These are phyloP conservation scores for Platygyra sinensis DNA, from an alignment of 64 coral and sea anemone species.

Conservation along the genomic window DNA sequence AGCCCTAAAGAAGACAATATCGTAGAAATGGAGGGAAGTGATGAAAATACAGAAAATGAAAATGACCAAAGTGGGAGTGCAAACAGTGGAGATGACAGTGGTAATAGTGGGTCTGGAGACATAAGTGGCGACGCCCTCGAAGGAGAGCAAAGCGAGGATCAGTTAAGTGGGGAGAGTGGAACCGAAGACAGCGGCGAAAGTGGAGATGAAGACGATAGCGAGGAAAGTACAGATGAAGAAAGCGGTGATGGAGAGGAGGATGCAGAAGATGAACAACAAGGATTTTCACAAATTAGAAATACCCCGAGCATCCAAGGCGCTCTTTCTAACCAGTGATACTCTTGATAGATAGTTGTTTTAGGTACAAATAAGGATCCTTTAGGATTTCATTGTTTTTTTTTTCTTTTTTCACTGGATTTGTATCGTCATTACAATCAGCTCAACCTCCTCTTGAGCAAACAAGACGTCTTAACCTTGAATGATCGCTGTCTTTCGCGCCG, in stretches of 20 bases:
- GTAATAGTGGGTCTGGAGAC: slow-evolving; percentile 15
- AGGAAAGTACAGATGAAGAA: slow-evolving; percentile 7
- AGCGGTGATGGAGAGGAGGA: background rate
- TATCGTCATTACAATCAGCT: too few relatives aligned
- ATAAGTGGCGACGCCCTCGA: background rate
- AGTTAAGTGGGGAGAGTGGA: slow-evolving; percentile 5
- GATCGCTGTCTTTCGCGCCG: too few relatives aligned
- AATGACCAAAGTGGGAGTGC: slow-evolving; percentile 2
- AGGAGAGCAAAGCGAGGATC: background rate
- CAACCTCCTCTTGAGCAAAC: too few relatives aligned
- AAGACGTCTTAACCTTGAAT: too few relatives aligned
- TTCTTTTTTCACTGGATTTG: too few relatives aligned
- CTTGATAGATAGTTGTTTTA: background rate
- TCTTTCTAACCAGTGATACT: background rate
- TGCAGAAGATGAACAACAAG: background rate
- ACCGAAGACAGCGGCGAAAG: background rate
- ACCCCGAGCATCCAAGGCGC: background rate
- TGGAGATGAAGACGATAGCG: background rate
- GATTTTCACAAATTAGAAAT: background rate
- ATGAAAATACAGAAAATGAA: background rate
- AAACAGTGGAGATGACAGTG: background rate
- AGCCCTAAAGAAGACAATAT: background rate
- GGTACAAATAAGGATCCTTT: background rate
- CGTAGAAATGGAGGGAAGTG: background rate
- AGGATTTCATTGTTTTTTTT: background rate